Conservation (phyloP, 64 coral and sea anemone species). For the Dendrophyllia cribrosa region DNA sequence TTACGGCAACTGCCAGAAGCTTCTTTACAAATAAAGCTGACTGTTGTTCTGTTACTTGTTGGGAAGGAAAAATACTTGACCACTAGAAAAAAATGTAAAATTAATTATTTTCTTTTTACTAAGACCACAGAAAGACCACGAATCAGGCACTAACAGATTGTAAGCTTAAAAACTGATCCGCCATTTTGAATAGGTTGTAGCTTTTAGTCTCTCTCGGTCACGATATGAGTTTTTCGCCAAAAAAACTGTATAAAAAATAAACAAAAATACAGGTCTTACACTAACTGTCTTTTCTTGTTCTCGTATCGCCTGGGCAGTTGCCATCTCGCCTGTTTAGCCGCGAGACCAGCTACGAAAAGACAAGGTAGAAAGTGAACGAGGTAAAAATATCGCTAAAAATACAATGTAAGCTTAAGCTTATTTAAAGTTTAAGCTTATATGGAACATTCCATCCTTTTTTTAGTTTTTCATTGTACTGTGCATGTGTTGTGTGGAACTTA, state of each 20-base stretch:
- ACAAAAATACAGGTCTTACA: slow-evolving; percentile 1
- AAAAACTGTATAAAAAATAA: background rate
- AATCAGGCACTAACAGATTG: background rate
- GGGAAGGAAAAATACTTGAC: slow-evolving; percentile 92
- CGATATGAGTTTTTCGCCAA: too few relatives aligned
- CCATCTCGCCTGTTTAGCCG: slow-evolving; percentile 35
- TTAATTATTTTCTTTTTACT: background rate
- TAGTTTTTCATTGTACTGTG: too few relatives aligned
- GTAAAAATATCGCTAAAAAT: too few relatives aligned
- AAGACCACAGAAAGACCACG: background rate
- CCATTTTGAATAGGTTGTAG: background rate
- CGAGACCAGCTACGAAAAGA: background rate
- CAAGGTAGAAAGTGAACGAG: too few relatives aligned
- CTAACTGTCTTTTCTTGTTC: slow-evolving; percentile 78
- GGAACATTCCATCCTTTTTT: too few relatives aligned
- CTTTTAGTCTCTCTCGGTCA: slow-evolving; percentile 11
- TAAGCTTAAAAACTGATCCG: background rate
- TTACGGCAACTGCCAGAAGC: slow-evolving; percentile 97
- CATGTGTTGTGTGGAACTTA: too few relatives aligned
- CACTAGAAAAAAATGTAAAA: slow-evolving; percentile 57
- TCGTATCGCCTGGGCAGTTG: slow-evolving; percentile 81
- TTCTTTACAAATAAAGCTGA: slow-evolving; percentile 99
- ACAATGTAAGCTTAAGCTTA: too few relatives aligned
- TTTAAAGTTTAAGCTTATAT: too few relatives aligned
- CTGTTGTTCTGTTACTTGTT: slow-evolving; percentile 99